phyloP scores from a whole-genome alignment of 2,797 vertebrate species.

The Alca torda region DNA sequence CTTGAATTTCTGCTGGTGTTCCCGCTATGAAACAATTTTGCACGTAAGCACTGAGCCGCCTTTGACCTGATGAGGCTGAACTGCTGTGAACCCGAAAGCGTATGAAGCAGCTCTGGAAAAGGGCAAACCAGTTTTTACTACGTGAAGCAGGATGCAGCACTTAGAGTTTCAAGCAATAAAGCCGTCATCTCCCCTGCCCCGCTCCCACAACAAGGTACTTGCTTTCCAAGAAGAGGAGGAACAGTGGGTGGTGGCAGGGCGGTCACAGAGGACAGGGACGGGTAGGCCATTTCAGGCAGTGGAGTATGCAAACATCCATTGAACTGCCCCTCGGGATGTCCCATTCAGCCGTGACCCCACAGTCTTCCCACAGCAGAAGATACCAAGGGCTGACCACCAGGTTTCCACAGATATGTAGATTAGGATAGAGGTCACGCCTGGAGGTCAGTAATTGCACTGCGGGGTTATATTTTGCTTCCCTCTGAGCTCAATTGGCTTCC shows the following conservation, averaged over 20 bases:
- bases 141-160: neutral
- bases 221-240: slow-evolving; percentile 37
- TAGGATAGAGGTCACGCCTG: neutral
- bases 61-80: neutral
- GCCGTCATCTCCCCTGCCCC: neutral
- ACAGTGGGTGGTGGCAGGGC: neutral
- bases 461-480: neutral
- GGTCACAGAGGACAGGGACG: neutral
- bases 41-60: neutral
- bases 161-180: neutral
- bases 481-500: neutral
- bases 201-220: neutral
- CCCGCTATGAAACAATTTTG: neutral
- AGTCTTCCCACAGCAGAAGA: neutral
- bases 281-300: neutral
- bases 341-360: neutral
- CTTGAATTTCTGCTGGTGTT: neutral
- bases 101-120: neutral
- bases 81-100: neutral
- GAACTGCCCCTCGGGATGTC: neutral
- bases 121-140: slow-evolving; percentile 2
- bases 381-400: neutral
- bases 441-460: neutral
- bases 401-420: neutral
- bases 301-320: neutral